Evolutionary conservation across 2,113 vertebrate genomes (phyloP).

Genomic region (Patagioenas fasciata): DNA sequence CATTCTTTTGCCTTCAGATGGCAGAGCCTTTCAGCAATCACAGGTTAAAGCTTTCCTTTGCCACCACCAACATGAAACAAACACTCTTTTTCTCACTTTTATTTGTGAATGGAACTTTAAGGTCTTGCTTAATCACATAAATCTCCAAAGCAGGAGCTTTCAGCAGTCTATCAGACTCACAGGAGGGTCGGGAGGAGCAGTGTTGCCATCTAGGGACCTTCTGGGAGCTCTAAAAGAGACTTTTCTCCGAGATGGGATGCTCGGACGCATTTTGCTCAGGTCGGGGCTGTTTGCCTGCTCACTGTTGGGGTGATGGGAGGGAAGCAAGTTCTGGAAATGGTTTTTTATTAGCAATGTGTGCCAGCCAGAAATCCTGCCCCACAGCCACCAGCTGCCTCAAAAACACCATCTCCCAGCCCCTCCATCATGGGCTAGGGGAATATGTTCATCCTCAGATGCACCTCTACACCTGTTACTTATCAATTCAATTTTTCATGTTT

Average conservation of each 20-base stretch:
- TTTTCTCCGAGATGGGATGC: not conserved
- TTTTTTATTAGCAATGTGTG: not conserved
- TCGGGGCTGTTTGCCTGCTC: not conserved
- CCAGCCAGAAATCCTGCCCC: not conserved
- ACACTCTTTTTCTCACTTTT: not conserved
- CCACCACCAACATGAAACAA: not conserved
- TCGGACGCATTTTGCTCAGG: fast-evolving
- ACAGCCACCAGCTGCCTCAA: not conserved
- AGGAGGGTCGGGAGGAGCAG: constrained; percentile 9
- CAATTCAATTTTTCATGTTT: not conserved
- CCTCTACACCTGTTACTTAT: not conserved
- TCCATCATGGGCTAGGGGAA: fast-evolving
- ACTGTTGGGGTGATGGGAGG: not conserved
- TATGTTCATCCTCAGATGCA: not conserved
- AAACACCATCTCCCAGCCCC: not conserved
- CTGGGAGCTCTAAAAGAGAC: not conserved
- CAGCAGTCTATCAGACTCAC: not conserved
- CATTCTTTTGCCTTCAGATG: not conserved
- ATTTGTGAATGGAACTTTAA: not conserved
- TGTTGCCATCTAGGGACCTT: constrained; percentile 21
- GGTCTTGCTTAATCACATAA: not conserved
- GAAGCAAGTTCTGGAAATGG: not conserved
- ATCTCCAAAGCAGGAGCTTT: not conserved
- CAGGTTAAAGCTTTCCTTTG: not conserved
- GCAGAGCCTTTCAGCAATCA: not conserved